phyloP scores from a whole-genome alignment of 2,113 vertebrate species.

The Syrrhaptes paradoxus region DNA sequence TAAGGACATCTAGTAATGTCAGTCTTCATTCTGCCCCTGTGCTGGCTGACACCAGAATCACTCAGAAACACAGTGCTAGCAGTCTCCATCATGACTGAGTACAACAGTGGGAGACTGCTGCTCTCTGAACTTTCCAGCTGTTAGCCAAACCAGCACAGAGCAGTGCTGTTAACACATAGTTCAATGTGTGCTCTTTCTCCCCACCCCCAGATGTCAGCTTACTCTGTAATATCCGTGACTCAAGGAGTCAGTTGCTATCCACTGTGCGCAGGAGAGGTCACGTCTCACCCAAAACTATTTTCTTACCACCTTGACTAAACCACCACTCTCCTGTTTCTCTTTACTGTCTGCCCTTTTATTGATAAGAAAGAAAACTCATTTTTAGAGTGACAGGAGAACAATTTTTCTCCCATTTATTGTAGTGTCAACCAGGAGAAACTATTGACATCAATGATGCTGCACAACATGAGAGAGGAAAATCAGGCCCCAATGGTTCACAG shows the following conservation, averaged over 20 bases:
- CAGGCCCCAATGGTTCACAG: neutral
- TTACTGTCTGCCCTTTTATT: neutral
- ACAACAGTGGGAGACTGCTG: neutral
- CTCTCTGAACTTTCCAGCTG: neutral
- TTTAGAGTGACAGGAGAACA: neutral
- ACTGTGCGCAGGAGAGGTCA: neutral
- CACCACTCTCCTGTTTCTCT: neutral
- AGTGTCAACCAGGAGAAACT: neutral
- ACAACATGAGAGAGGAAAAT: neutral
- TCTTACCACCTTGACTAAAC: neutral
- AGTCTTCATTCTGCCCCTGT: neutral
- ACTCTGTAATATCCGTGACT: neutral
- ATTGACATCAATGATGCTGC: neutral
- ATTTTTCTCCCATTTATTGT: neutral
- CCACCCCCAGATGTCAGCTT: neutral
- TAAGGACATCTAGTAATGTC: neutral
- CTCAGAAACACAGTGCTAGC: neutral
- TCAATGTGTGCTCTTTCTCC: neutral
- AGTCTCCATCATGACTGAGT: neutral
- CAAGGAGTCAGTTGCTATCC: fast-evolving
- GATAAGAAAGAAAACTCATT: neutral
- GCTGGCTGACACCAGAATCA: neutral
- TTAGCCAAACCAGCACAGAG: neutral
- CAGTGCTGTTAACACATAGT: neutral
- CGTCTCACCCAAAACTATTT: neutral